These are phyloP conservation scores for Melangyna quadrimaculata DNA, from an alignment of 2,888 invertebrate genomes.

Conservation along the genomic window DNA sequence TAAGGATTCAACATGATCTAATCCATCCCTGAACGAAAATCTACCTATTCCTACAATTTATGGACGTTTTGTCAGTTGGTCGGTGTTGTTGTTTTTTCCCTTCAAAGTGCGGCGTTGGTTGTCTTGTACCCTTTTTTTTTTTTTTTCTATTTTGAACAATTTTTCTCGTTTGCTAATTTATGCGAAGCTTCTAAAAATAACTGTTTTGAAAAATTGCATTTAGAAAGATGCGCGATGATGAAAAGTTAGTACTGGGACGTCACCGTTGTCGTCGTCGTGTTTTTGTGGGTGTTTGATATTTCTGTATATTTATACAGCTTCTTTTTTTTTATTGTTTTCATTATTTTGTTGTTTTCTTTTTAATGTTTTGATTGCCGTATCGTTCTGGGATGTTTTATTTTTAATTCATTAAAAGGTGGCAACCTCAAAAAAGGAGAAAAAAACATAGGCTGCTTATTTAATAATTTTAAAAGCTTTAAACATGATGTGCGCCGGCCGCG, in stretches of 20 bases:
- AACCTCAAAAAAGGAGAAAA: background rate
- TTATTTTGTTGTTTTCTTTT: background rate
- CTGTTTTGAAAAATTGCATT: slow-evolving; percentile 36
- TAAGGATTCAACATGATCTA: background rate
- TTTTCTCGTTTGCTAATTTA: slow-evolving; percentile 39
- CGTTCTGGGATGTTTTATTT: slow-evolving; percentile 1
- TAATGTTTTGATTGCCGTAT: slow-evolving; percentile 18
- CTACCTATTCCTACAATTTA: slow-evolving; percentile 41
- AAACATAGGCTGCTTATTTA: background rate
- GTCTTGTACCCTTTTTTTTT: background rate
- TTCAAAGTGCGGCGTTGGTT: background rate
- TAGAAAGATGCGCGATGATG: background rate
- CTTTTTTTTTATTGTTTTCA: background rate
- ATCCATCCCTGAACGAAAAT: background rate
- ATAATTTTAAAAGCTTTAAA: background rate
- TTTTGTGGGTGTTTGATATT: background rate
- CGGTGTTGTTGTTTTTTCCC: slow-evolving; percentile 39
- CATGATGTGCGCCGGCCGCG: no score
- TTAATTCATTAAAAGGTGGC: background rate
- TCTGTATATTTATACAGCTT: background rate
- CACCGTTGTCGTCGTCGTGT: no score
- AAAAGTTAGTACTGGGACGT: background rate
- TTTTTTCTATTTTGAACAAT: background rate
- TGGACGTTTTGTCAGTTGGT: slow-evolving; percentile 61
- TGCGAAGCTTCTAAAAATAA: slow-evolving; percentile 36